Evolutionary conservation across 1,140 invertebrate genomes (phyloP), one percentile per base, ranked within the genome.

Genomic region (Eurosta solidaginis): DNA sequence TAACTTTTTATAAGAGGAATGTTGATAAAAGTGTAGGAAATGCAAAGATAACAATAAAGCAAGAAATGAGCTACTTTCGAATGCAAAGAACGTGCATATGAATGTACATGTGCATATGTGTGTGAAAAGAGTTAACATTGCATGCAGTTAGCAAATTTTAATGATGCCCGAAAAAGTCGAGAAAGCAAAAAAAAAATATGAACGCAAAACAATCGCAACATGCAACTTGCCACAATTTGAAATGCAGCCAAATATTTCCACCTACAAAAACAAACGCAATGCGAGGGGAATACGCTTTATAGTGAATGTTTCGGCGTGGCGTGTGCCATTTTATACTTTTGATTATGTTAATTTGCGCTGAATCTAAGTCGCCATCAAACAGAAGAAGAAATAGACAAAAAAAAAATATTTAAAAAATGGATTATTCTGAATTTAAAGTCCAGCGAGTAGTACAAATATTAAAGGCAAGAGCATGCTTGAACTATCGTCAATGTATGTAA

Each of bases 271-370:
- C 45, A 47, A 47, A 17, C 14, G 45, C 45, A 12, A 47, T 47
- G 45, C 45, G n/a, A n/a, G n/a, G n/a, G n/a, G n/a, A n/a, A n/a
- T n/a, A n/a, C n/a, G 12, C 45, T 47, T 47, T 9, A 42, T 42
- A 7, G 42, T 6, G 6, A 42, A 7, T 7, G 42, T 12, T 7
- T 42, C 6, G 42, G 29, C 14, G 33, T 59, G 33, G 59, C 59
- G 59, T 68, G 59, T 68, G 59, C 59, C 59, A 22, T 68, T 68
- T 68, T 68, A 68, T 68, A 68, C 59, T 40, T 68, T 68, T 68
- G 59, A 68, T 68, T 68, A 68, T 68, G 59, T 40, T 68, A 68
- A 42, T 68, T 68, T 68, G 59, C 59, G 33, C 59, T n/a, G 40
- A 68, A 68, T 68, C 59, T 36, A 68, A 68, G 40, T 68, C 59